A percentile compares a stretch with the other conserved stretches of the same genome.
Evolutionary conservation across 2,888 invertebrate genomes (phyloP).

Genomic region (Melinopterus prodromus): DNA sequence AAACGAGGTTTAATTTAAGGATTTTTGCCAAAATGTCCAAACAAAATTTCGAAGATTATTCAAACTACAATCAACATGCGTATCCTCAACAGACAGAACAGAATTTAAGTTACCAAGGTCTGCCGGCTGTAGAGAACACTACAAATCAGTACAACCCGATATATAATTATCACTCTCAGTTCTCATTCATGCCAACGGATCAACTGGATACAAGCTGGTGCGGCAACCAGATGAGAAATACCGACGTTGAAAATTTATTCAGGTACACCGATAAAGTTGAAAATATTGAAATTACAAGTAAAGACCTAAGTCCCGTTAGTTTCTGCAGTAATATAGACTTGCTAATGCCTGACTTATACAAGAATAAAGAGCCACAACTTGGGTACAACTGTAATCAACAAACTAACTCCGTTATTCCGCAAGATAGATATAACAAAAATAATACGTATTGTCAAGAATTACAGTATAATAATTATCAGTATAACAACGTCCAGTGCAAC

Average conservation of each 20-base stretch:
- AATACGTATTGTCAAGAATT: constrained; percentile 28
- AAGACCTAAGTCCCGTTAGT: constrained; percentile 55
- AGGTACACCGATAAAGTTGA: constrained; percentile 53
- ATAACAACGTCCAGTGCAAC: constrained; percentile 29
- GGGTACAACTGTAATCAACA: constrained; percentile 52
- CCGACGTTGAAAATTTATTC: constrained; percentile 41
- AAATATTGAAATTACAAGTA: constrained; percentile 53
- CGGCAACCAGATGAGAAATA: constrained; percentile 43
- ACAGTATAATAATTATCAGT: constrained; percentile 30
- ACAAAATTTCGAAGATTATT: constrained; percentile 36
- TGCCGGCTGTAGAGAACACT: not conserved
- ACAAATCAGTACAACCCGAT: not conserved
- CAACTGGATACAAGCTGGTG: constrained; percentile 43
- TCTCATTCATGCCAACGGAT: constrained; percentile 21
- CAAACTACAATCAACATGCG: constrained; percentile 35
- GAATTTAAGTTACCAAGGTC: constrained; percentile 10
- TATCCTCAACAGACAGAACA: constrained; percentile 43
- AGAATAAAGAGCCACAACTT: constrained; percentile 47
- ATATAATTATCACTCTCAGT: not conserved
- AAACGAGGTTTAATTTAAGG: not conserved
- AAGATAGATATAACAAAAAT: constrained; percentile 46
- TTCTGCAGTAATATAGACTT: constrained; percentile 53
- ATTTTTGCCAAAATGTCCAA: constrained; percentile 32
- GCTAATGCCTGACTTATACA: constrained; percentile 51
- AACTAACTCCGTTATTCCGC: constrained; percentile 44